A percentile compares a stretch with the other conserved stretches of the same genome.
These are phyloP conservation scores for Brachionichthys hirsutus DNA, from an alignment of 2,113 vertebrate genomes.

Conservation along the genomic window DNA sequence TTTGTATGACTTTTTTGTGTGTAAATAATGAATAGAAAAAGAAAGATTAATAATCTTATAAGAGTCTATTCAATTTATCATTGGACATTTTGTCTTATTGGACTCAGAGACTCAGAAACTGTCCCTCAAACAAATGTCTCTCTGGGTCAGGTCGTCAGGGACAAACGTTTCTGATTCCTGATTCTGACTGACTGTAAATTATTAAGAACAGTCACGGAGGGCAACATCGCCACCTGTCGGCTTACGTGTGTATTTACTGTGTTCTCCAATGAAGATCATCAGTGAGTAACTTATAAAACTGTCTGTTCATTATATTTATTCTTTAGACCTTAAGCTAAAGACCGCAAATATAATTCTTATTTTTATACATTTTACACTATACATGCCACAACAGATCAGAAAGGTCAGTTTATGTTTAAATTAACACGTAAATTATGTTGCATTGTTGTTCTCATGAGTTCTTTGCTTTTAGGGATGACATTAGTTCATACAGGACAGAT, in stretches of 20 bases:
- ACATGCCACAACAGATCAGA: not conserved
- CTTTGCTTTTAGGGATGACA: not conserved
- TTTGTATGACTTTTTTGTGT: not conserved
- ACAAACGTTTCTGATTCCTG: conserved; percentile 30
- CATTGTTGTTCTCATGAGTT: not conserved
- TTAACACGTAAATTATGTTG: not conserved
- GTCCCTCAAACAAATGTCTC: conserved; percentile 28
- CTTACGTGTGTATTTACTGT: not conserved
- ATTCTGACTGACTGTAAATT: conserved; percentile 13
- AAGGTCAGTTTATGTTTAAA: not conserved
- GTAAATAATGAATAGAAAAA: not conserved
- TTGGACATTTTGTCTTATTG: conserved; percentile 13
- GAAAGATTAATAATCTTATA: conserved; percentile 2
- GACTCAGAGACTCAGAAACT: conserved; percentile 24
- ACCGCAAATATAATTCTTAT: too few relatives aligned
- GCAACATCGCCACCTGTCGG: conserved; percentile 58
- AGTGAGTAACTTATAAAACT: not conserved
- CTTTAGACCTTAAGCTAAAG: too few relatives aligned
- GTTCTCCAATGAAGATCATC: not conserved
- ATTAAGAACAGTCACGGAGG: conserved; percentile 22
- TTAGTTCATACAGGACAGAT: not conserved
- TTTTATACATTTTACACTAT: not conserved
- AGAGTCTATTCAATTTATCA: not conserved
- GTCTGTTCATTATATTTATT: too few relatives aligned
- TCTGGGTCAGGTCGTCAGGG: conserved; percentile 40